A percentile compares a stretch with the other conserved stretches of the same genome.
Conservation (phyloP, 2,797 vertebrate genomes). For the Macroramphosus scolopax region DNA sequence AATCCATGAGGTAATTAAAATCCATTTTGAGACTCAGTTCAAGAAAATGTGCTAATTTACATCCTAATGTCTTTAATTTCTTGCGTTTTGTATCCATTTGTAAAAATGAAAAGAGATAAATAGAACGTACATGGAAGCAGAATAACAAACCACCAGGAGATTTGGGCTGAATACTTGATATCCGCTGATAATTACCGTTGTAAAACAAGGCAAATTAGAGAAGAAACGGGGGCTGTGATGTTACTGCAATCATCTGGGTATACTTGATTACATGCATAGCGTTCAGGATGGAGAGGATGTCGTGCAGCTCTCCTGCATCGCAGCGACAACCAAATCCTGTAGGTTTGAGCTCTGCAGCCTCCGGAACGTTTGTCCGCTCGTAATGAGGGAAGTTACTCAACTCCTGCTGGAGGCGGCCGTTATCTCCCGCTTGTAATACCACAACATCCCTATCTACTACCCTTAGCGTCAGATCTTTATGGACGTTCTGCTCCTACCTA, state of each 20-base stretch:
- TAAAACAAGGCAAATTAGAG: conserved; percentile 57
- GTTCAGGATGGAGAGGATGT: neutral
- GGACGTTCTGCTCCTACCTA: too few relatives aligned
- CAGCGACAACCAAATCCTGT: neutral
- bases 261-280: neutral
- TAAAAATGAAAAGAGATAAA: too few relatives aligned
- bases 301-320: too few relatives aligned
- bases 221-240: conserved; percentile 38
- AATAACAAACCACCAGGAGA: conserved; percentile 55
- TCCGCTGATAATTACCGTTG: conserved; percentile 57
- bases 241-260: conserved; percentile 25
- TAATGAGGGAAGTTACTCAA: too few relatives aligned
- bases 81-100: conserved; percentile 51
- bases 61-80: conserved; percentile 52
- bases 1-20: conserved; percentile 65
- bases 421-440: too few relatives aligned
- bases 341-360: too few relatives aligned
- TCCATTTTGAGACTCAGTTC: conserved; percentile 42
- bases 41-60: conserved; percentile 52
- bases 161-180: conserved; percentile 57
- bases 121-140: conserved; percentile 27
- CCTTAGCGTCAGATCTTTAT: too few relatives aligned
- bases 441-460: too few relatives aligned
- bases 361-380: too few relatives aligned
- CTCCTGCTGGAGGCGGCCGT: too few relatives aligned